Conservation (phyloP, 2,888 invertebrate species). For the Alloscopus bannaensis region DNA sequence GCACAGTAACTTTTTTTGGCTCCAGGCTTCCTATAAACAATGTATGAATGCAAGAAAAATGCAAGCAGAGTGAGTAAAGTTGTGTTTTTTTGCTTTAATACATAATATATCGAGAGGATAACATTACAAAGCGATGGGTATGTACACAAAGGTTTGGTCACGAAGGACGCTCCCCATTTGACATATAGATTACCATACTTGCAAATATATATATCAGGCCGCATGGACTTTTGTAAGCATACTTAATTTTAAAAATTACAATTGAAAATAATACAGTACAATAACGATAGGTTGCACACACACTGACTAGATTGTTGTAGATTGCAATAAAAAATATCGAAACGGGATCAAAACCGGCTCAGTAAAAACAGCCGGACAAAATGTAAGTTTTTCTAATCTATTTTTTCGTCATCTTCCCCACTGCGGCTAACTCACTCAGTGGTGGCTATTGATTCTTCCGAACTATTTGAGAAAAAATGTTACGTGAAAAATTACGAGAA, state of each 20-base stretch:
- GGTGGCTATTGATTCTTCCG: conserved; percentile 41
- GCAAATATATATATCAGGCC: conserved; percentile 14
- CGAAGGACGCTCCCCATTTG: conserved; percentile 49
- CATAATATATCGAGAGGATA: conserved; percentile 14
- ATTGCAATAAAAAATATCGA: conserved; percentile 54
- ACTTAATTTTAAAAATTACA: conserved; percentile 51
- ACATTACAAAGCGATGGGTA: neutral
- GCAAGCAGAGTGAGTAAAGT: conserved; percentile 20
- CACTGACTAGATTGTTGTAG: too few species aligned
- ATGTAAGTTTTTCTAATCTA: conserved; percentile 43
- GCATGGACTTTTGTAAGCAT: conserved; percentile 29
- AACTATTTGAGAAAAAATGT: conserved; percentile 28
- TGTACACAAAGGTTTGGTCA: conserved; percentile 34
- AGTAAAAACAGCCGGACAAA: conserved; percentile 50
- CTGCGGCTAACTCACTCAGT: conserved; percentile 19
- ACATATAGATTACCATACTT: conserved; percentile 49
- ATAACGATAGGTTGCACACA: conserved; percentile 43
- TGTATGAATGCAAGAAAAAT: conserved; percentile 35
- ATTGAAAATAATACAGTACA: conserved; percentile 45
- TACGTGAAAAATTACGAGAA: conserved; percentile 36
- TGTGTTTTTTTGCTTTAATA: conserved; percentile 46
- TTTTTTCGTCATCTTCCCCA: conserved; percentile 7
- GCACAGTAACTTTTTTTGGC: conserved; percentile 16
- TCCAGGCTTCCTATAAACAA: conserved; percentile 31
- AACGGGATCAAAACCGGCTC: conserved; percentile 67